Evolutionary conservation across 2,888 invertebrate genomes (phyloP), one percentile per base, ranked within the genome.

Genomic region (Stegophylla sp.): DNA sequence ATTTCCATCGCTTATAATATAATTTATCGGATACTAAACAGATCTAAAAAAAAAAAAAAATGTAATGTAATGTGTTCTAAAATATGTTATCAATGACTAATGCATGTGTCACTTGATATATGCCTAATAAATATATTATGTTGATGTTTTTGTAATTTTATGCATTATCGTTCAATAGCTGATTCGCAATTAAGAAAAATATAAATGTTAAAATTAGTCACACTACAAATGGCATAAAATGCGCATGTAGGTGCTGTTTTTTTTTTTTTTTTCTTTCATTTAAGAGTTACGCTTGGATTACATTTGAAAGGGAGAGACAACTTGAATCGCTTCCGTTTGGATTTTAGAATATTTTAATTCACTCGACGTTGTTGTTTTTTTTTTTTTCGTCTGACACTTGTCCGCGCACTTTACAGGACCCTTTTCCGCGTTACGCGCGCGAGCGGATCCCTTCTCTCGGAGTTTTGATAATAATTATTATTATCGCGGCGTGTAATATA

Each of bases 381-480:
- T 79, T 79, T 74, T 59, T 67, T 77, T 48, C 48, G n/a, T 63
- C 23, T 59, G 71, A 20, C 69, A 79, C 79, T 79, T 79, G 69
- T 71, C 79, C 61, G 20, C 23, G 71, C 71, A 71, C 71, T 71
- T 51, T 51, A 23, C 56, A 56, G 59, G 28, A 69, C 77, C 67
- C 77, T 45, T 48, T 9, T 53, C 10, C 61, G n/a, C n/a, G 20
- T 45, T 71, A 51, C 23, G 0, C n/a, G 0, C n/a, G 41, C 7
- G 53, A 12, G 13, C 28, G n/a, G 23, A 79, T 79, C 79, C 79
- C 79, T 79, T 71, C 17, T 71, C 17, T 59, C 56, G 51, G 45
- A 77, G 61, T 61, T 69, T 76, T 67, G n/a, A n/a, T n/a, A n/a
- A 71, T 79, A 79, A 79, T 79, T 79, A 71, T 79, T 71, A 53